These are phyloP conservation scores for Emydocephalus ijimae DNA, from an alignment of 2,113 vertebrate species.

Conservation along the genomic window DNA sequence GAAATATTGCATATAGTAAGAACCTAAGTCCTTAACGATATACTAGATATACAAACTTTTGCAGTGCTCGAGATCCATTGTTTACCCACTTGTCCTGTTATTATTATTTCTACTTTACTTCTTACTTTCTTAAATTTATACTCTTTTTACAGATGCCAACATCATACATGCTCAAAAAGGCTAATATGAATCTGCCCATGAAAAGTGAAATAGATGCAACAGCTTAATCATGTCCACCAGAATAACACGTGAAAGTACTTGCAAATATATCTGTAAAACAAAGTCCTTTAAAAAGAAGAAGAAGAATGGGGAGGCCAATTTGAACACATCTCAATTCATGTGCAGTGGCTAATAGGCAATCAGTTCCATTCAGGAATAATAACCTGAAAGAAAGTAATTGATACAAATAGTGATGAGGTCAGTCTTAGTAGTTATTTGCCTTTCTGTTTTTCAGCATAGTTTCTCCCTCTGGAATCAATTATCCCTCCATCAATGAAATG, in stretches of 20 bases:
- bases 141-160: background rate
- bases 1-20: background rate
- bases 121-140: background rate
- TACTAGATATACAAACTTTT: background rate
- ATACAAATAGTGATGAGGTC: background rate
- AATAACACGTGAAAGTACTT: background rate
- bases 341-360: background rate
- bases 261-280: background rate
- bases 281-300: background rate
- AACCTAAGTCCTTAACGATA: background rate
- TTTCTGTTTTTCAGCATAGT: background rate
- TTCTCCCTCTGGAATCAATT: background rate
- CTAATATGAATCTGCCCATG: background rate
- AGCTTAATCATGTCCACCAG: background rate
- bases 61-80: background rate
- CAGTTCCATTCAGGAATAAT: background rate
- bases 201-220: background rate
- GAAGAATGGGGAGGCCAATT: background rate
- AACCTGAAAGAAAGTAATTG: constrained; percentile 5
- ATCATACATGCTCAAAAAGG: background rate
- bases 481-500: background rate
- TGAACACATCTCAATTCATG: background rate
- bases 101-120: background rate
- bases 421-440: background rate
- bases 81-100: background rate